Base-by-base conservation (phyloP, 2,113 vertebrate genomes). In the Passer montanus region DNA sequence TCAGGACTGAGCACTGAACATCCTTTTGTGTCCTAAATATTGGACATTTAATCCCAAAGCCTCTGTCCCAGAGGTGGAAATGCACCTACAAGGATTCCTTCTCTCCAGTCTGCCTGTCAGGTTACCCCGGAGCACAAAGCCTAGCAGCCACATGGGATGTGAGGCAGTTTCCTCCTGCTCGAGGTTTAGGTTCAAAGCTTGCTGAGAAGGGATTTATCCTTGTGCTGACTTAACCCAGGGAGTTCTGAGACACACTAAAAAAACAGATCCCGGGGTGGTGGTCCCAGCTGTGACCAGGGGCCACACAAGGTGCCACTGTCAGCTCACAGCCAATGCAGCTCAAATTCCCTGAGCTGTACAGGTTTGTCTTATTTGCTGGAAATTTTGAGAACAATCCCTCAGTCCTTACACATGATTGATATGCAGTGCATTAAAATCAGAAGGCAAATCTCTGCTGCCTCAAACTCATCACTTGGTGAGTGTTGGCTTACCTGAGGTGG, bases 1-100 rank as follows among this genome's bases (percentile, higher is more conserved):
- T 96, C 92, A 97, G 85, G n/a, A 43, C 46, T 86, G 53, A 79
- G 63, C 79, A 66, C 39, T 56, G 30, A 20, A n/a, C 62, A 81
- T 86, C 73, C 44, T 86, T 94, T 84, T 1, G 12, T 64, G 73
- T 76, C 85, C 74, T 88, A 85, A 91, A 93, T 69, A 82, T 50
- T 4, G 3, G 79, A 44, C 56, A n/a, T 62, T 89, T 81, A 69
- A 89, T 91, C 92, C 73, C 46, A 91, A 94, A 93, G 66, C 47
- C 85, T 95, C 68, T 56, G 62, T 50, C 91, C 37, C 1, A 0
- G n/a, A 78, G 67, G 22, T 66, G 68, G 74, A 77, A 93, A 77
- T 15, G 20, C 59, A 87, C 66, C 79, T 67, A 43, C 64, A 53
- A 79, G 74, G 50, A 86, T 53, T 7, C 23, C 23, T 68, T 43